Evolutionary conservation across 1,140 invertebrate species (phyloP), one percentile per base, ranked within the genome.

Genomic region (Zaprionus nigranus): DNA sequence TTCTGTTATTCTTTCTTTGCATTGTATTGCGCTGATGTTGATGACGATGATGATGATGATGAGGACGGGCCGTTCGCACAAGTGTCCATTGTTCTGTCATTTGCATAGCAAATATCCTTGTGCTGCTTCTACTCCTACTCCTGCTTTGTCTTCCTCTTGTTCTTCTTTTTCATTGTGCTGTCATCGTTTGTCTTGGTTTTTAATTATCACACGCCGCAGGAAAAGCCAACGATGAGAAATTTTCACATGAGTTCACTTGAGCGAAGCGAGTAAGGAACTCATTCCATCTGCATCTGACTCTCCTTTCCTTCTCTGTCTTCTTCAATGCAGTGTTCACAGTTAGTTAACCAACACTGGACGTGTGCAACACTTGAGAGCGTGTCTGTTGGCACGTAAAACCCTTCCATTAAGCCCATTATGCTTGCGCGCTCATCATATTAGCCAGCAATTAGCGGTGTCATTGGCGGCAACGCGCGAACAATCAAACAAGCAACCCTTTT

Each of bases 201-300:
- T 91, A 92, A 91, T 92, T 92, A 92, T 83, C 81, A 77, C 70
- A 70, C 51, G 64, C 53, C 82, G 63, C 72, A 79, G 65, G 62
- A 85, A 67, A 82, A 64, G 56, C 30, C 67, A 71, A 28, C 38
- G 62, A 57, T 63, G 56, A 62, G 51, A 66, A 75, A 79, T 82
- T 82, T 92, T 87, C 81, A 86, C 90, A 91, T 82, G 90, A 91
- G 82, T 91, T 91, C 90, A 91, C 82, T 79, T 79, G 85, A 87
- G 81, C 79, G 71, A 74, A 65, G 83, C 56, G 64, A 43, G 36
- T 54, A 57, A 58, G 30, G 36, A 26, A 54, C 36, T 34, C 57
- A 15, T 26, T 17, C 26, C n/a, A n/a, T 9, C 24, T 57, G 15
- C 17, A 7, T 34, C 15, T 34, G 15, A 2, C 2, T 30, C 26